Percentiles rank a stretch among this genome's conserved stretches.
These are phyloP conservation scores for Dendrolimus kikuchii DNA, from an alignment of 1,140 invertebrate species.

Conservation along the genomic window DNA sequence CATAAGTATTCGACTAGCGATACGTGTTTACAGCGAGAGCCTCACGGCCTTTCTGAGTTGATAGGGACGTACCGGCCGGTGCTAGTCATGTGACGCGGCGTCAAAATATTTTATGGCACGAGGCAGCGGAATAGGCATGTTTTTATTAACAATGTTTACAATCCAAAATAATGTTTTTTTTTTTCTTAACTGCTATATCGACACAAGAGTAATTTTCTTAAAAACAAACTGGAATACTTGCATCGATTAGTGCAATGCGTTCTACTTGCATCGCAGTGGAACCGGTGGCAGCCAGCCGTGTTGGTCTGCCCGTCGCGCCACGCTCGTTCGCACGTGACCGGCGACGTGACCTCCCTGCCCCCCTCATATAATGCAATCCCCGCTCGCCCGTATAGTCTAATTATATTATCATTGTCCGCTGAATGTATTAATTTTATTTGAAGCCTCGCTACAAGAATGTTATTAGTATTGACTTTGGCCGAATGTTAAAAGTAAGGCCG, in stretches of 20 bases:
- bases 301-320: slow-evolving; percentile 15
- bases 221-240: too few species aligned
- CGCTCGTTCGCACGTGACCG: slow-evolving; percentile 35
- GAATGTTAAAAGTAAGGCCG: too few species aligned
- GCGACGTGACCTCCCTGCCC: slow-evolving; percentile 8
- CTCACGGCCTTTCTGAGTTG: slow-evolving; percentile 26
- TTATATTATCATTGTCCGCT: not conserved
- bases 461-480: too few species aligned
- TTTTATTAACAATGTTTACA: not conserved
- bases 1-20: slow-evolving; percentile 14
- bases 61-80: slow-evolving; percentile 32
- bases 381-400: not conserved
- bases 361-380: not conserved
- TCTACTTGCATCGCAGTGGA: too few species aligned
- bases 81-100: slow-evolving; percentile 48
- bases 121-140: slow-evolving; percentile 37
- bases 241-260: too few species aligned
- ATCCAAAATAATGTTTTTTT: too few species aligned
- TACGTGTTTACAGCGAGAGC: slow-evolving; percentile 21
- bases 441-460: too few species aligned
- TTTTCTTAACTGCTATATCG: too few species aligned
- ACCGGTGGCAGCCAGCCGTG: too few species aligned
- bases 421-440: too few species aligned
- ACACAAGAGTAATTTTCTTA: too few species aligned
- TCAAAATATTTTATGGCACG: slow-evolving; percentile 46